phyloP scores from a whole-genome alignment of 2,888 invertebrate genomes.

The Xestia sexstrigata region DNA sequence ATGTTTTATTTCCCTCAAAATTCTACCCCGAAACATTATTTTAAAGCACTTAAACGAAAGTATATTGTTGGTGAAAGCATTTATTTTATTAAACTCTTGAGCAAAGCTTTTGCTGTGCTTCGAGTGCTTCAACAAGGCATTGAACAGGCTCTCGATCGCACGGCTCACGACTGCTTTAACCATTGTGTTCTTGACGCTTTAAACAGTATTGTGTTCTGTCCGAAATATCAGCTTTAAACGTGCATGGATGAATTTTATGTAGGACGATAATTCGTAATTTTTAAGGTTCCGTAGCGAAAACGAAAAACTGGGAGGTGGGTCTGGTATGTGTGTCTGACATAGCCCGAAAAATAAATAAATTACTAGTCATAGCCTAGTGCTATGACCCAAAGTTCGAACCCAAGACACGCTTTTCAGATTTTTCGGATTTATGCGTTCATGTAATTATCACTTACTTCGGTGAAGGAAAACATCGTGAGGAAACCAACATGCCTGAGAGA shows the following conservation, averaged over 20 bases:
- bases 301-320: no score
- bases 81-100: constrained; percentile 36
- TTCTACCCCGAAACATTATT: background rate
- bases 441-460: no score
- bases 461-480: no score
- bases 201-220: constrained; percentile 12
- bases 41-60: background rate
- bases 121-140: constrained; percentile 30
- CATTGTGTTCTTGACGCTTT: constrained; percentile 25
- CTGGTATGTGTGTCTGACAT: no score
- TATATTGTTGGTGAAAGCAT: constrained; percentile 26
- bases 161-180: constrained; percentile 1
- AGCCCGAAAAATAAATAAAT: no score
- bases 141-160: constrained; percentile 34
- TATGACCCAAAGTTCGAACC: no score
- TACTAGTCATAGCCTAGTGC: no score
- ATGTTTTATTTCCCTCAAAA: background rate
- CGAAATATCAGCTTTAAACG: background rate
- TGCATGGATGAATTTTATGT: background rate
- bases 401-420: no score
- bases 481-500: no score
- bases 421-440: no score
- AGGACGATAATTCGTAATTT: background rate
- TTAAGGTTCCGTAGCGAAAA: background rate
- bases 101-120: constrained; percentile 15